Evolutionary conservation across 2,113 vertebrate species (phyloP).

Genomic region (Scomber scombrus): DNA sequence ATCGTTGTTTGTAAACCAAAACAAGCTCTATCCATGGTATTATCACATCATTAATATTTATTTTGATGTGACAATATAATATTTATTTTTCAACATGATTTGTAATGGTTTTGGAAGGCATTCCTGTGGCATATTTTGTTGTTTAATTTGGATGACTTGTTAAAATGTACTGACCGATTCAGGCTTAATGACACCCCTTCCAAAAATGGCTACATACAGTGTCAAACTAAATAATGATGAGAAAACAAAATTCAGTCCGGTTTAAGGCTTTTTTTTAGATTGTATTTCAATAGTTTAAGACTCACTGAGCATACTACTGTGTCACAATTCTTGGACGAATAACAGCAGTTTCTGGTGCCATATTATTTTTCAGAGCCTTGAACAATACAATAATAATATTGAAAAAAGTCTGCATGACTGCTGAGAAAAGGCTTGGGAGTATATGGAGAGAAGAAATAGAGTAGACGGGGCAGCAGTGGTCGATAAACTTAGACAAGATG

Average conservation of each 20-base stretch:
- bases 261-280: not conserved
- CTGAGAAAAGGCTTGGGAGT: constrained; percentile 47
- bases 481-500: constrained; percentile 71
- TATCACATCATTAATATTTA: no score
- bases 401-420: constrained; percentile 37
- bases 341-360: constrained; percentile 20
- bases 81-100: no score
- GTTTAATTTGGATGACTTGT: no score
- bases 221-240: constrained; percentile 1
- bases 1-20: no score
- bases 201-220: not conserved
- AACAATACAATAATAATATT: constrained; percentile 50
- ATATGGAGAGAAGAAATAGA: constrained; percentile 46
- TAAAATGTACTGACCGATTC: no score
- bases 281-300: not conserved
- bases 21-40: no score
- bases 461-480: constrained; percentile 55
- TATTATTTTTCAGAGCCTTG: constrained; percentile 35
- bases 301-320: constrained; percentile 1
- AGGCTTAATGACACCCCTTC: no score
- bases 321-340: constrained; percentile 8
- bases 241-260: constrained; percentile 4
- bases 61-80: no score
- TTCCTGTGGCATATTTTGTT: no score
- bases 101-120: no score